Base-by-base conservation (phyloP, 1,140 invertebrate genomes). In the Drosophila murphyi region DNA sequence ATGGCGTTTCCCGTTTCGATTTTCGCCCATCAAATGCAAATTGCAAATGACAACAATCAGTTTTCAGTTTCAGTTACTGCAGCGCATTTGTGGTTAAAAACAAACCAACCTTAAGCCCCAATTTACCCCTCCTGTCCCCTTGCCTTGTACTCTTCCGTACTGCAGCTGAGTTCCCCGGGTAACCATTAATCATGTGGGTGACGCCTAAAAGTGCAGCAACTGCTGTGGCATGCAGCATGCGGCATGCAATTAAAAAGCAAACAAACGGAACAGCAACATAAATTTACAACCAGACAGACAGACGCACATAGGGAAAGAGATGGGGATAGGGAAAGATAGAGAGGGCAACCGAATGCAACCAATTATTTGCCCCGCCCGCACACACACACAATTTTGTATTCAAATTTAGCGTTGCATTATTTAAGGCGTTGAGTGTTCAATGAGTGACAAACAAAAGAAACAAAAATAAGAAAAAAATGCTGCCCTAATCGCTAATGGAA, bases 41-140 rank as follows among this genome's bases (percentile, higher is more conserved):
- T 74, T 76, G 48, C 61, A 80, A 80, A 88, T 89, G 85, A 88
- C 85, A 88, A 83, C 83, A 88, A 88, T 88, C 77, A 73, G 82
- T 79, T 87, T 70, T 65, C 68, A 61, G 73, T 72, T 45, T 41
- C 39, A 48, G 43, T 51, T 65, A 48, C 50, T 61, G 72, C 65
- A 62, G 52, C 43, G 57, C 52, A 71, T 75, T 75, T 75, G 72
- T 39, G 72, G 72, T 75, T 64, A 64, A 71, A 59, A 45, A 5
- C 34, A 39, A 54, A 50, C 41, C 43, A 35, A 20, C 20, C 20
- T 20, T 1, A 47, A 10, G 3, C n/a, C 41, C 28, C 28, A 3
- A 10, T 45, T 51, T 7, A 4, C 28, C 3, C 28, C 0, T 7
- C 12, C 48, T 61, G 12, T 20, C 20, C 47, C 57, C 6, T 28